phyloP scores from a whole-genome alignment of 2,888 invertebrate species.

The Hydroisotoma schaefferi region DNA sequence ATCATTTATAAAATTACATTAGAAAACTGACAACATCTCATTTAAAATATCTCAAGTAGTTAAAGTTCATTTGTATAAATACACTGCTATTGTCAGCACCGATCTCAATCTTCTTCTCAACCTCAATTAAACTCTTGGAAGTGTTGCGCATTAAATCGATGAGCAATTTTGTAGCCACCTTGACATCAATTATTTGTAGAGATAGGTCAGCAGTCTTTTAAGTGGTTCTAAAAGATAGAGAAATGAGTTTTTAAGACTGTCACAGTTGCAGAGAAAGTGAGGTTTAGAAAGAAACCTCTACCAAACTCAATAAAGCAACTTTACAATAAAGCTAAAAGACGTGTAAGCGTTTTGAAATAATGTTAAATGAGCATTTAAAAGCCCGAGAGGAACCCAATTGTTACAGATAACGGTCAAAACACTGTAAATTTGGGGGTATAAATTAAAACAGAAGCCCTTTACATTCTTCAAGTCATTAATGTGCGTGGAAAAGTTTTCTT shows the following conservation, averaged over 20 bases:
- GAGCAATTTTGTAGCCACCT: constrained; percentile 34
- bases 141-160: constrained; percentile 34
- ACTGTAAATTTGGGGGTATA: neutral
- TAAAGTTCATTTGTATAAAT: no score
- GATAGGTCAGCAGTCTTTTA: constrained; percentile 26
- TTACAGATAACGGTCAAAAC: no score
- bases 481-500: constrained; percentile 35
- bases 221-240: constrained; percentile 21
- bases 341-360: no score
- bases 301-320: no score
- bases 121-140: constrained; percentile 16
- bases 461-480: constrained; percentile 36
- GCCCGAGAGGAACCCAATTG: no score
- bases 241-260: neutral
- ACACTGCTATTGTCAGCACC: neutral
- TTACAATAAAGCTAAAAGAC: no score
- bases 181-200: constrained; percentile 34
- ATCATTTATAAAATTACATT: neutral
- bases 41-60: neutral
- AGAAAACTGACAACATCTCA: no score
- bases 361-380: no score
- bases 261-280: neutral
- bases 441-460: neutral
- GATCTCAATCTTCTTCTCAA: constrained; percentile 1
- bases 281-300: no score